Conservation (phyloP, 2,888 invertebrate species). For the Diaperis boleti region DNA sequence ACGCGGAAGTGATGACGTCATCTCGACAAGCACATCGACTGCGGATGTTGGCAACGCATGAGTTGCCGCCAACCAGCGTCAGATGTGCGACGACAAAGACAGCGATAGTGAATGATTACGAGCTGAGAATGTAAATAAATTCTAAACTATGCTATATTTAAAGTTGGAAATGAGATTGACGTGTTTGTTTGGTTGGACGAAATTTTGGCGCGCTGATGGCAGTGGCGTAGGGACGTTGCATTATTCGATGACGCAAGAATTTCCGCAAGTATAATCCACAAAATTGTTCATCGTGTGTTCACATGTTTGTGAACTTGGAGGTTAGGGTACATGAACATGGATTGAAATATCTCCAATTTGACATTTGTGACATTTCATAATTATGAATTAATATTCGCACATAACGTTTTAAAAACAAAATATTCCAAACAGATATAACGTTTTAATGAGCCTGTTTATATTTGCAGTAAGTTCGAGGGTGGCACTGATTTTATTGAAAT, state of each 20-base stretch:
- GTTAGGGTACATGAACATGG: no score
- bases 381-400: no score
- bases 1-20: constrained; percentile 65
- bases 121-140: constrained; percentile 41
- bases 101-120: constrained; percentile 37
- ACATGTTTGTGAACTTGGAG: no score
- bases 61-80: constrained; percentile 42
- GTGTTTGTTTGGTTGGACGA: constrained; percentile 34
- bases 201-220: constrained; percentile 12
- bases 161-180: constrained; percentile 34
- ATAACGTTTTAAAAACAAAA: constrained; percentile 1
- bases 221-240: no score
- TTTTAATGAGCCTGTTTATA: neutral
- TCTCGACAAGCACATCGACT: constrained; percentile 57
- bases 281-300: no score
- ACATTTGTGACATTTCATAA: no score
- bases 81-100: constrained; percentile 37
- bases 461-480: neutral
- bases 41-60: constrained; percentile 57
- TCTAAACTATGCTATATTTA: constrained; percentile 43
- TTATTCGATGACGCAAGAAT: no score
- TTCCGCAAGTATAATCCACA: no score
- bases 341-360: no score
- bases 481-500: no score
- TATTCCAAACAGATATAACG: neutral